Evolutionary conservation across 2,888 invertebrate species (phyloP).

Genomic region (Troglohyphantes excavatus): DNA sequence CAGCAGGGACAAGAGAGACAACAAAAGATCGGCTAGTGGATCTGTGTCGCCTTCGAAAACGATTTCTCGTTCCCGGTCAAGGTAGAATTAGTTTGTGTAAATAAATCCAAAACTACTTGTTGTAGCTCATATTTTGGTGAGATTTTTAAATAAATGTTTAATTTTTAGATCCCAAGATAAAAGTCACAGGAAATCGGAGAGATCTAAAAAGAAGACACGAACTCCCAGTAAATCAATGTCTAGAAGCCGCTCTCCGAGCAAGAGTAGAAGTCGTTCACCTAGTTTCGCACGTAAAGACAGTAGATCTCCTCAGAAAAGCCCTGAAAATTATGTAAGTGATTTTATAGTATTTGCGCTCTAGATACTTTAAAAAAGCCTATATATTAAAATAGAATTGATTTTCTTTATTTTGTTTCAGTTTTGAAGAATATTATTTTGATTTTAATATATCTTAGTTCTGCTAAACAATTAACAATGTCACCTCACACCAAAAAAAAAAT

Average conservation of each 20-base stretch:
- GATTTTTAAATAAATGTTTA: neutral
- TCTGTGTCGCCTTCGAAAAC: constrained; percentile 67
- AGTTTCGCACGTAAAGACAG: constrained; percentile 29
- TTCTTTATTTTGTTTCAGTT: no score
- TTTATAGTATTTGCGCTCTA: no score
- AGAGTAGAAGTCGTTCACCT: constrained; percentile 65
- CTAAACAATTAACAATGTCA: no score
- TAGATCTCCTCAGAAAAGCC: constrained; percentile 57
- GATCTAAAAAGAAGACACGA: constrained; percentile 38
- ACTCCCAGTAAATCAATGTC: constrained; percentile 69
- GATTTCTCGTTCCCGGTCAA: constrained; percentile 72
- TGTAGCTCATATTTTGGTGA: no score
- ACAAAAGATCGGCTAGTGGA: constrained; percentile 56
- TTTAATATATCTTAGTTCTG: no score
- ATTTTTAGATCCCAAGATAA: constrained; percentile 53
- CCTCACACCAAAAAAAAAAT: no score
- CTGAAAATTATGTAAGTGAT: constrained; percentile 66
- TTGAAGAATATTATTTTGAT: no score
- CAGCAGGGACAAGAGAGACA: constrained; percentile 67
- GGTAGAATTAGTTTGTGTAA: constrained; percentile 43
- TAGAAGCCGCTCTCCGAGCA: constrained; percentile 64
- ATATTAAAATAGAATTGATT: no score
- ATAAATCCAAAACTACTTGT: no score
- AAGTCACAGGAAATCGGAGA: constrained; percentile 57
- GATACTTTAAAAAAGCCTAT: no score